These are phyloP conservation scores for Sthenelais limicola DNA, from an alignment of 2,888 invertebrate genomes.

Conservation along the genomic window DNA sequence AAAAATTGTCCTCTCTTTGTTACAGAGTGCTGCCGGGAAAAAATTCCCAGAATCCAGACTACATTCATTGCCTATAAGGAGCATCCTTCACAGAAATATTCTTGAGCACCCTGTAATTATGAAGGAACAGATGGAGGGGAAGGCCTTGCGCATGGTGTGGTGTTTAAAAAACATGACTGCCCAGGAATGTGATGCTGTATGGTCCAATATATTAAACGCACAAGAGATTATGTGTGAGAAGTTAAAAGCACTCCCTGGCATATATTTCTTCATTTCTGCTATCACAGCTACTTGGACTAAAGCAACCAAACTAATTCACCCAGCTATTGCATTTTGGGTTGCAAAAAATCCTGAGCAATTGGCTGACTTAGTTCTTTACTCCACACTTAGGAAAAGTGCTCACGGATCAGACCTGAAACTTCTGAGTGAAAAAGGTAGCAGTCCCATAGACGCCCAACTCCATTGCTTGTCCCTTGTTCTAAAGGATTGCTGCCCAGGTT, in stretches of 20 bases:
- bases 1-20: too few relatives aligned
- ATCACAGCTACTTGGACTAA: constrained; percentile 29
- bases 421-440: too few relatives aligned
- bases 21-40: too few relatives aligned
- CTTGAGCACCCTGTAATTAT: too few relatives aligned
- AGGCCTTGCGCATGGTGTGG: too few relatives aligned
- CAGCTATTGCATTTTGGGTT: constrained; percentile 25
- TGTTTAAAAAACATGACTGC: too few relatives aligned
- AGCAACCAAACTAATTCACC: constrained; percentile 7
- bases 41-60: too few relatives aligned
- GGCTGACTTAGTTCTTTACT: constrained; percentile 13
- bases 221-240: constrained; percentile 5
- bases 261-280: constrained; percentile 15
- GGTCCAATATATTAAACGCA: background rate
- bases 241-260: background rate
- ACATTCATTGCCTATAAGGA: too few relatives aligned
- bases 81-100: too few relatives aligned
- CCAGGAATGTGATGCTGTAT: constrained; percentile 8
- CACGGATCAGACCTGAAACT: constrained; percentile 2
- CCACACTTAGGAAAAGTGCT: background rate
- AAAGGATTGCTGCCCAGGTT: constrained; percentile 13
- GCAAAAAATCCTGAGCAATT: background rate
- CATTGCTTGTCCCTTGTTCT: constrained; percentile 8
- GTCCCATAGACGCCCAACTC: too few relatives aligned
- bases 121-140: too few relatives aligned